Evolutionary conservation across 1,140 invertebrate species (phyloP), one percentile per base, ranked within the genome.

Genomic region (Drosophila eugracilis): DNA sequence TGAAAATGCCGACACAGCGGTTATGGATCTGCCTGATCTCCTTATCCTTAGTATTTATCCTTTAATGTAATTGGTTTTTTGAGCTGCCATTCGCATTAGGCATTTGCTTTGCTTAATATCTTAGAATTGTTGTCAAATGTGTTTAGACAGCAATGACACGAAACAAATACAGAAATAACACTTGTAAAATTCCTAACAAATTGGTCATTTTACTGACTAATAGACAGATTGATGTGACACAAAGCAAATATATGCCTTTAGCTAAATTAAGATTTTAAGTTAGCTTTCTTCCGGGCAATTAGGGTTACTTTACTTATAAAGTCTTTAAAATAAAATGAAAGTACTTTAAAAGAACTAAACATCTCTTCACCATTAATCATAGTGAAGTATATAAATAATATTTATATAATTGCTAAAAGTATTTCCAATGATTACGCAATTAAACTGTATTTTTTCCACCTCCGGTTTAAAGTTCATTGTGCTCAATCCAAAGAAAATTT

Each of bases 401-500:
- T 14, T 26, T 10, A 28, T 14, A n/a, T 28, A 10, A 5, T 1
- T 5, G n/a, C 2, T 4, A 5, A 55, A 32, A 22, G 1, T 15
- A 58, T 52, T 47, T 9, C 1, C 5, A 1, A 17, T 30, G 10
- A n/a, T 34, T 55, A 15, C 1, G 26, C 5, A 62, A 62, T 7
- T 24, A 34, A 14, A 15, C 2, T 0, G 0, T n/a, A 5, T 24
- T 6, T 15, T 17, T 44, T 19, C 30, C 39, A 47, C 19, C 30
- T 65, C 24, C 37, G 21, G 47, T 9, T 34, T 9, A 47, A 41
- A 81, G 78, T 76, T 81, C 67, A 77, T 76, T 80, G 77, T 80
- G 72, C 78, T 49, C 53, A 65, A 66, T 81, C 49, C 50, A 21
- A n/a, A 52, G 54, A 57, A 34, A 60, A 72, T 26, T 47, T 63